These are phyloP conservation scores for Gobionotothen gibberifrons DNA, from an alignment of 2,797 vertebrate species.

Conservation along the genomic window DNA sequence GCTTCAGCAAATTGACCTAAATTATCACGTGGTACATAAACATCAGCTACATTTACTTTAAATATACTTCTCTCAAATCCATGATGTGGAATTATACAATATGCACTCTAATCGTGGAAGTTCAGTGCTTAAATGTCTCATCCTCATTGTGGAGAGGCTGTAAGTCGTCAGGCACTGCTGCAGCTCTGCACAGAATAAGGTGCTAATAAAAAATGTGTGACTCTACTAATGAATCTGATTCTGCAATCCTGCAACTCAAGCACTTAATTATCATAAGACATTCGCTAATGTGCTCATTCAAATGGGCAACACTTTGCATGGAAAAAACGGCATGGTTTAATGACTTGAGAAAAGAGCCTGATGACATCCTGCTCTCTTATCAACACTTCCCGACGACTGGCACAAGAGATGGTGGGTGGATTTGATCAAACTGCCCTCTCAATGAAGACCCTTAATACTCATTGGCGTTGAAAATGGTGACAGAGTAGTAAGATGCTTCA, in stretches of 20 bases:
- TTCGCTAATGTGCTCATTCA: slow-evolving; percentile 83
- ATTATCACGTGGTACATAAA: slow-evolving; percentile 68
- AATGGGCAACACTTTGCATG: slow-evolving; percentile 82
- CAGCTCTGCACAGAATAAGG: slow-evolving; percentile 79
- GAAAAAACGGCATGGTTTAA: slow-evolving; percentile 83
- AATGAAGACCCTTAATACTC: slow-evolving; percentile 73
- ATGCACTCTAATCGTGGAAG: slow-evolving; percentile 45
- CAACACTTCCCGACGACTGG: slow-evolving; percentile 78
- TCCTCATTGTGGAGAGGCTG: slow-evolving; percentile 60
- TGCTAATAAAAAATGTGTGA: slow-evolving; percentile 86
- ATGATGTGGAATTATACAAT: slow-evolving; percentile 56
- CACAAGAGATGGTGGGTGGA: slow-evolving; percentile 71
- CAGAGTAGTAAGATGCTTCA: slow-evolving; percentile 58
- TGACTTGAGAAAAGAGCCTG: slow-evolving; percentile 84
- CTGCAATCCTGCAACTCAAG: slow-evolving; percentile 84
- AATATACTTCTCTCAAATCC: slow-evolving; percentile 59
- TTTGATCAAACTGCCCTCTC: slow-evolving; percentile 74
- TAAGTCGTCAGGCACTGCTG: slow-evolving; percentile 71
- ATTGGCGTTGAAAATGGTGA: slow-evolving; percentile 68
- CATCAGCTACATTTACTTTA: slow-evolving; percentile 76
- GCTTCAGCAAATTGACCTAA: slow-evolving; percentile 76
- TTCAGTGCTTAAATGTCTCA: slow-evolving; percentile 52
- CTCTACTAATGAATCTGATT: slow-evolving; percentile 85
- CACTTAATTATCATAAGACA: slow-evolving; percentile 87
- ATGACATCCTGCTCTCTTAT: slow-evolving; percentile 82